These are phyloP conservation scores for Petrocephalus schoutedeni DNA, from an alignment of 2,797 vertebrate genomes.

Conservation along the genomic window DNA sequence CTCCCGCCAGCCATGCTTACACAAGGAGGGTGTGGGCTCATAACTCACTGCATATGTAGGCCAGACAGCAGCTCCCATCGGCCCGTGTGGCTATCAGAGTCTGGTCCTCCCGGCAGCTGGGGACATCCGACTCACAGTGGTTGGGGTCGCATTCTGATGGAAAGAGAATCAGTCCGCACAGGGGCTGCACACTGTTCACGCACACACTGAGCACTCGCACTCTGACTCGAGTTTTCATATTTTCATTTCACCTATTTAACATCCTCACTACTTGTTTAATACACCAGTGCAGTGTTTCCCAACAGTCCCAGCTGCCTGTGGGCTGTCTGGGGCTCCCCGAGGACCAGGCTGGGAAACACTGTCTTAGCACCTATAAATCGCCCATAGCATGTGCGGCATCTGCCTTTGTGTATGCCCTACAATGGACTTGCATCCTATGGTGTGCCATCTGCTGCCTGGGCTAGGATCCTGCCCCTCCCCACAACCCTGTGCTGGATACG, in stretches of 20 bases:
- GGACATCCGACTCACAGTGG: conserved; percentile 71
- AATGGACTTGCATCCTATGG: background rate
- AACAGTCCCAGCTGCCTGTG: background rate
- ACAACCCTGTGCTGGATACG: background rate
- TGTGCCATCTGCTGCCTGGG: background rate
- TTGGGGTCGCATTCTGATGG: conserved; percentile 83
- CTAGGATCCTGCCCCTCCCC: background rate
- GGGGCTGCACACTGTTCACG: conserved; percentile 66
- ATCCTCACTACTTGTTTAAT: background rate
- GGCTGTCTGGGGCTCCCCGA: background rate
- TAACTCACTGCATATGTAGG: conserved; percentile 82
- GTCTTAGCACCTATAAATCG: background rate
- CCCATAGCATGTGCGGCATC: background rate
- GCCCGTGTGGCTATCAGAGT: conserved; percentile 67
- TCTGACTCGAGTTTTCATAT: background rate
- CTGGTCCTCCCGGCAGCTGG: conserved; percentile 80
- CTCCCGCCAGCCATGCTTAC: background rate
- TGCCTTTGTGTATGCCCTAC: background rate
- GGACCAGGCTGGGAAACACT: background rate
- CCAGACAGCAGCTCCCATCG: conserved; percentile 81
- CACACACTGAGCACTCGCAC: background rate
- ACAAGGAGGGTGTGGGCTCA: background rate
- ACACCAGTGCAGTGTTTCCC: background rate
- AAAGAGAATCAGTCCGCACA: conserved; percentile 49
- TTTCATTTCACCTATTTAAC: background rate